A percentile compares a stretch with the other conserved stretches of the same genome.
Conservation (phyloP, 2,888 invertebrate species). For the Lomographa bimaculata region DNA sequence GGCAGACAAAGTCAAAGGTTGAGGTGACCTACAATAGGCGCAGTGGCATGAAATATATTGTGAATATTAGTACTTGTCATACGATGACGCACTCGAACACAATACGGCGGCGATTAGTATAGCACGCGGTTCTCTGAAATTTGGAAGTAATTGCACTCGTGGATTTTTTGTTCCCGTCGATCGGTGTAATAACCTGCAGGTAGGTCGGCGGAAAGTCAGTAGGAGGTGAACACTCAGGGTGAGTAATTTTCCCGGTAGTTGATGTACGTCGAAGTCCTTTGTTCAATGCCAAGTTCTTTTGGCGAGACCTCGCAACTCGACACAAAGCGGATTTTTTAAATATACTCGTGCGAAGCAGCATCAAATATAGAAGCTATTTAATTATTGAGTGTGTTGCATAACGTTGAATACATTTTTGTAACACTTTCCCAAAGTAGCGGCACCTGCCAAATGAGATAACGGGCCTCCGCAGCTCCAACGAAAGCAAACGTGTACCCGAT, state of each 20-base stretch:
- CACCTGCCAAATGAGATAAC: constrained; percentile 82
- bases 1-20: constrained; percentile 36
- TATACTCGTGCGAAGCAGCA: constrained; percentile 7
- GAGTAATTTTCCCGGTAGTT: constrained; percentile 56
- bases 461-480: constrained; percentile 67
- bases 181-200: constrained; percentile 72
- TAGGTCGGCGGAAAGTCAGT: constrained; percentile 74
- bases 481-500: constrained; percentile 76
- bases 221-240: constrained; percentile 54
- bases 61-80: constrained; percentile 48
- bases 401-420: constrained; percentile 65
- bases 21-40: constrained; percentile 48
- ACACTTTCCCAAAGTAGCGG: constrained; percentile 74
- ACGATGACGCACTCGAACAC: constrained; percentile 36
- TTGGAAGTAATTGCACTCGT: constrained; percentile 51
- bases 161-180: constrained; percentile 63
- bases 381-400: constrained; percentile 52
- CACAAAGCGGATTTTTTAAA: constrained; percentile 10
- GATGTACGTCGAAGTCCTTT: constrained; percentile 40
- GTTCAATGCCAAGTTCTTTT: constrained; percentile 34
- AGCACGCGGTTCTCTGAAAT: constrained; percentile 44
- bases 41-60: constrained; percentile 35
- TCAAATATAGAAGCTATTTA: constrained; percentile 18
- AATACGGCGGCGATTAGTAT: constrained; percentile 45
- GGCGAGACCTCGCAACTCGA: constrained; percentile 17